These are phyloP conservation scores for Cathartes aura DNA, from an alignment of 2,113 vertebrate genomes.

Conservation along the genomic window DNA sequence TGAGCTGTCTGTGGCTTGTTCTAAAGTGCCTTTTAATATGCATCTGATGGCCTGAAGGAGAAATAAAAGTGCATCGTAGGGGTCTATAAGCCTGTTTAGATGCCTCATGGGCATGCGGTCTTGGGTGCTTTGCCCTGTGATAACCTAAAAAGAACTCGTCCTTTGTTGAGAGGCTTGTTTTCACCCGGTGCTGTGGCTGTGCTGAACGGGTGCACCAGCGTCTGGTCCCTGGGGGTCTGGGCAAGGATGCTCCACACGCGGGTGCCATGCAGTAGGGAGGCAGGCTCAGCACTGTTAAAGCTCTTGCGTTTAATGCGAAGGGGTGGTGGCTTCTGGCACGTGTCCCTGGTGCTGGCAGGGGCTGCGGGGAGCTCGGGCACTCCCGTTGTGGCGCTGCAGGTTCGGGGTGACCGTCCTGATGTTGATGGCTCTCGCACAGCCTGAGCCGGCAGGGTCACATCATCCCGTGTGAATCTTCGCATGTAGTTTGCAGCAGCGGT, in stretches of 20 bases:
- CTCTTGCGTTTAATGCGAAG: background rate
- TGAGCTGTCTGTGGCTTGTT: background rate
- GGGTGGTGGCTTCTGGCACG: background rate
- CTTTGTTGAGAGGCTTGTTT: background rate
- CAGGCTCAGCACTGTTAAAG: background rate
- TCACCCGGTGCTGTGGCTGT: background rate
- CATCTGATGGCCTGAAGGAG: background rate
- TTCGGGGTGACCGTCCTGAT: background rate
- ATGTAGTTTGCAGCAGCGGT: background rate
- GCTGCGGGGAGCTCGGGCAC: accelerated
- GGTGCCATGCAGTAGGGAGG: background rate
- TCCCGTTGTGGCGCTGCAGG: background rate
- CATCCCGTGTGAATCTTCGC: background rate
- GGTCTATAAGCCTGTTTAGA: background rate
- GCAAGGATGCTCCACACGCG: accelerated
- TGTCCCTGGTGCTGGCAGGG: background rate
- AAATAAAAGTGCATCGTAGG: background rate
- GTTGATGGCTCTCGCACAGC: background rate
- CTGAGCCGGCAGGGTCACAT: background rate
- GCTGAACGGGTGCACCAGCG: accelerated
- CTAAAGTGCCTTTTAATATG: background rate
- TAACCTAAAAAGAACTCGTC: background rate
- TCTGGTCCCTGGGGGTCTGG: background rate
- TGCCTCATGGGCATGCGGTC: background rate
- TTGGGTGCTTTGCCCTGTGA: background rate